Conservation (phyloP, 1,140 invertebrate species). For the Phymastichus coffea region DNA sequence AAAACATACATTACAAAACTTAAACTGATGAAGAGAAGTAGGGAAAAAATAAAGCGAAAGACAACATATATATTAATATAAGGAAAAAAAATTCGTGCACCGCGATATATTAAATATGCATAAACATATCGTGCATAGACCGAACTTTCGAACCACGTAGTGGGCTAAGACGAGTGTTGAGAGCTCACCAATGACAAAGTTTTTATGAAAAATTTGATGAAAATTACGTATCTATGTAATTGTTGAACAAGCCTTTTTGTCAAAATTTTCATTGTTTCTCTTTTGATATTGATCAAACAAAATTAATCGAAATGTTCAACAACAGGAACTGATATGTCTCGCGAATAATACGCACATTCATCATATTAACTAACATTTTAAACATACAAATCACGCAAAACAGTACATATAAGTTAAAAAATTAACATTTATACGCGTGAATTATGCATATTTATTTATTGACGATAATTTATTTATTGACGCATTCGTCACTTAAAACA, state of each 20-base stretch:
- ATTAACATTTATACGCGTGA: too few species aligned
- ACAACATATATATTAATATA: constrained; percentile 30
- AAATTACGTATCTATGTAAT: too few species aligned
- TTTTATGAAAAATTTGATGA: background rate
- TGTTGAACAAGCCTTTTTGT: too few species aligned
- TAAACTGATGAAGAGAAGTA: constrained; percentile 6
- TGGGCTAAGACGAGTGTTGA: constrained; percentile 36
- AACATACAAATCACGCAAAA: too few species aligned
- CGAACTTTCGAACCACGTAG: constrained; percentile 30
- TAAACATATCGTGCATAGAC: constrained; percentile 20
- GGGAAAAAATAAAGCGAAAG: constrained; percentile 22
- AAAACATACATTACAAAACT: constrained; percentile 20
- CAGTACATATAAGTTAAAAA: too few species aligned
- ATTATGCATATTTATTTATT: too few species aligned
- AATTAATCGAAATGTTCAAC: background rate
- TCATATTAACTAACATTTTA: too few species aligned
- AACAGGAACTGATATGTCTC: constrained; percentile 3
- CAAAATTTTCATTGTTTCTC: too few species aligned
- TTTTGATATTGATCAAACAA: too few species aligned
- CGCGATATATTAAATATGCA: constrained; percentile 20
- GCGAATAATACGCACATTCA: constrained; percentile 6
- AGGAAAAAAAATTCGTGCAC: constrained; percentile 27
- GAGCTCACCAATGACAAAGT: constrained; percentile 17
- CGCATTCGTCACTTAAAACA: too few species aligned
- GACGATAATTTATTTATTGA: too few species aligned